These are phyloP conservation scores for Catostomus latipinnis DNA, from an alignment of 2,797 vertebrate species.

Conservation along the genomic window DNA sequence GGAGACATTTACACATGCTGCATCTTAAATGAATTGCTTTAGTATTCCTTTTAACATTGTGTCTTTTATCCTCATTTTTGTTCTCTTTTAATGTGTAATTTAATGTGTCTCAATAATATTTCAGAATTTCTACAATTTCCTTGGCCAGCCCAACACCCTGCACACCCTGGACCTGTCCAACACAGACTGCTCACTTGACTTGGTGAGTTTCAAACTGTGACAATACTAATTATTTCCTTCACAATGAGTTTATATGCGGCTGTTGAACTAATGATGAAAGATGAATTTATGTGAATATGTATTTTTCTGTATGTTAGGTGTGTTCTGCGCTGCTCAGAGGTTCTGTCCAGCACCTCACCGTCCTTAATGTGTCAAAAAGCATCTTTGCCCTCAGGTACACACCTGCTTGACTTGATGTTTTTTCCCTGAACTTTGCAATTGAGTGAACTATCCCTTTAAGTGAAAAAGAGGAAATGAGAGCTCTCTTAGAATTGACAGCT, in stretches of 20 bases:
- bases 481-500: too few species aligned
- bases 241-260: too few species aligned
- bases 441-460: too few species aligned
- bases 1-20: too few species aligned
- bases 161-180: slow-evolving; percentile 92
- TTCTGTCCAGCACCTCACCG: slow-evolving; percentile 87
- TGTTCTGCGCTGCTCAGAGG: slow-evolving; percentile 92
- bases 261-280: slow-evolving; percentile 8
- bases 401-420: neutral
- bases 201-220: slow-evolving; percentile 77
- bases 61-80: too few species aligned
- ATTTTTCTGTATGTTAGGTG: slow-evolving; percentile 75
- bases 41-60: too few species aligned
- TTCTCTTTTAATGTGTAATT: too few species aligned
- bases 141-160: slow-evolving; percentile 92
- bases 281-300: neutral
- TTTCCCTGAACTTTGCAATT: too few species aligned
- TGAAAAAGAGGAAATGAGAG: too few species aligned
- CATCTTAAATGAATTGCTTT: too few species aligned
- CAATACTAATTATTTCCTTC: neutral
- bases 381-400: slow-evolving; percentile 92
- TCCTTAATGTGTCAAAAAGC: slow-evolving; percentile 90
- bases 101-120: too few species aligned
- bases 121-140: slow-evolving; percentile 92
- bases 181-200: slow-evolving; percentile 93